These are phyloP conservation scores for Melanotaenia boesemani DNA, from an alignment of 2,797 vertebrate species.

Conservation along the genomic window DNA sequence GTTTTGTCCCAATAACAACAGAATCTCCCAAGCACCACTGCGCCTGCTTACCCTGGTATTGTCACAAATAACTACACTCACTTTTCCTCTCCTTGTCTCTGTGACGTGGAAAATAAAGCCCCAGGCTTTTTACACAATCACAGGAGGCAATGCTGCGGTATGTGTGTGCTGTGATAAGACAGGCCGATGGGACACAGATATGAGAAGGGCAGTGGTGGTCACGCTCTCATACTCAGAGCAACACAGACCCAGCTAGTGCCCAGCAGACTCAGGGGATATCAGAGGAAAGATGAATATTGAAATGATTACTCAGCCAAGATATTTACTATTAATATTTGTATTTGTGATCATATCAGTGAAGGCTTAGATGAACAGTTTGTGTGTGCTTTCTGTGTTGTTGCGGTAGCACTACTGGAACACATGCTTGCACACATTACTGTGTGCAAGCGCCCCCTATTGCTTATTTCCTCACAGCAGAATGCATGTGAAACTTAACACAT, in stretches of 20 bases:
- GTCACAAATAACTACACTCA: constrained; percentile 76
- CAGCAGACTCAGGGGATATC: constrained; percentile 35
- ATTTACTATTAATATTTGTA: constrained; percentile 45
- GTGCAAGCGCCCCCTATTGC: constrained; percentile 88
- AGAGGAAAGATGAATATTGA: constrained; percentile 17
- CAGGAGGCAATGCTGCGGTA: constrained; percentile 83
- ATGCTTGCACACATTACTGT: constrained; percentile 53
- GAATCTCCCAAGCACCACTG: constrained; percentile 63
- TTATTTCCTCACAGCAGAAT: constrained; percentile 44
- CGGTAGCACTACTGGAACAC: constrained; percentile 34
- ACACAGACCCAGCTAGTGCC: constrained; percentile 37
- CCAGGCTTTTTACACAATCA: constrained; percentile 81
- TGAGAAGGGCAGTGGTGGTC: constrained; percentile 73
- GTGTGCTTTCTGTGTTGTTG: constrained; percentile 41
- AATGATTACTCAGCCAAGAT: constrained; percentile 34
- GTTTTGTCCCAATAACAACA: constrained; percentile 82
- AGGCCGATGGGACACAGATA: constrained; percentile 79
- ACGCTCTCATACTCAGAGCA: constrained; percentile 45
- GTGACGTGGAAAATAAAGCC: constrained; percentile 70
- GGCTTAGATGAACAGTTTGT: constrained; percentile 38
- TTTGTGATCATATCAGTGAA: constrained; percentile 44
- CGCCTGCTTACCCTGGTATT: constrained; percentile 68
- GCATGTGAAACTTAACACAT: constrained; percentile 29
- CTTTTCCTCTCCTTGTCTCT: constrained; percentile 80
- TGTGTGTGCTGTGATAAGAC: constrained; percentile 82